Base-by-base conservation (phyloP, 2,113 vertebrate species). In the Rhea pennata region DNA sequence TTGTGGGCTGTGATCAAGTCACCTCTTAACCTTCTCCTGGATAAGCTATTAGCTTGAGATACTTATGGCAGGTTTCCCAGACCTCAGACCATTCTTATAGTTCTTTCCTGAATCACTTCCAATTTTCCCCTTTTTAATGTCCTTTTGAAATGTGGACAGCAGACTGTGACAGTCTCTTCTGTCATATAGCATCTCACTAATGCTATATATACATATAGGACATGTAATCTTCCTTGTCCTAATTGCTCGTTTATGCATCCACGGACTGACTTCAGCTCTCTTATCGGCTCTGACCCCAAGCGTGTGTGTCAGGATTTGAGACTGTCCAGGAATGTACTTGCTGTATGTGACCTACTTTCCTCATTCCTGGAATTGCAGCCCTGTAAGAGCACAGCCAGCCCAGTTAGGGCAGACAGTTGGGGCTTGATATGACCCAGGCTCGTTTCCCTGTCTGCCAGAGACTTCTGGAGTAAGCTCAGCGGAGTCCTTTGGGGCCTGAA, bases 11-110 rank as follows among this genome's bases (percentile, higher is more conserved):
- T 62, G 91, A 93, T 84, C 86, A 71, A 74, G 62, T 79, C 69
- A 79, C 86, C 89, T 79, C 92, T 75, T 92, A 56, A 80, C 92
- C 92, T 86, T 51, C 88, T 87, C 89, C 92, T 94, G 94, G 82
- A 94, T 53, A 95, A 94, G 73, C 86, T 54, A 92, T 94, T 94
- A 92, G 62, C 89, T 58, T 20, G 44, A 90, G 94, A 65, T 89
- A n/a, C 85, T 83, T 21, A 54, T 95, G 92, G 95, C 95, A 94
- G 53, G 21, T 64, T 94, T 94, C 95, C 95, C 95, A 94, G 95
- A 77, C 83, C 83, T 80, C 90, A 94, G 61, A 53, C 48, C 0
- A 0, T 71, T 58, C 90, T 80, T 92, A 53, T 1, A 90, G 92
- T 70, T 92, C 92, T 94, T 90, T 95, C 78, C 83, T 94, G 89